phyloP scores from a whole-genome alignment of 2,888 invertebrate species.

The Acleris cristana region DNA sequence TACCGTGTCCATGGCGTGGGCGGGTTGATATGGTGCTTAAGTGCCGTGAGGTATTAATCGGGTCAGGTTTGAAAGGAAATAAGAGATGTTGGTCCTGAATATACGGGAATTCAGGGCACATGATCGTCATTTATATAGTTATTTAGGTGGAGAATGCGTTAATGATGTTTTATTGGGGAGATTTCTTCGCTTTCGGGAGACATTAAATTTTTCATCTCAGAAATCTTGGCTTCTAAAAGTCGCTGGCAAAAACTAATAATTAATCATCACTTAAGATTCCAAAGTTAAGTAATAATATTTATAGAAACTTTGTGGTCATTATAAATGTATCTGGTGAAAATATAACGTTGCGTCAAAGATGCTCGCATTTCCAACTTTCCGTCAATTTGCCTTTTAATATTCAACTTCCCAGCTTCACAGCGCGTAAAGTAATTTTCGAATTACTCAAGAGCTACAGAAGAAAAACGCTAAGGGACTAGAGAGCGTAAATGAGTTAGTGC shows the following conservation, averaged over 20 bases:
- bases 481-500: conserved; percentile 25
- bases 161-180: too few relatives aligned
- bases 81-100: too few relatives aligned
- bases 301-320: not conserved
- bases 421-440: conserved; percentile 22
- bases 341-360: conserved; percentile 3
- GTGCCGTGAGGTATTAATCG: not conserved
- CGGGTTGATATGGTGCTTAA: conserved; percentile 13
- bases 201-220: too few relatives aligned
- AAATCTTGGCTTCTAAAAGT: too few relatives aligned
- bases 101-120: too few relatives aligned
- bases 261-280: too few relatives aligned
- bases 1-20: conserved; percentile 18
- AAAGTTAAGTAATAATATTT: too few relatives aligned
- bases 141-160: too few relatives aligned
- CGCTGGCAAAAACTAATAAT: too few relatives aligned
- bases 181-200: too few relatives aligned
- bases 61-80: too few relatives aligned
- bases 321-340: not conserved
- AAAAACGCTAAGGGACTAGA: conserved; percentile 17
- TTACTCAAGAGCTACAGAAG: conserved; percentile 15
- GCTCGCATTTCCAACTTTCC: not conserved
- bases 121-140: too few relatives aligned
- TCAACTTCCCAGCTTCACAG: conserved; percentile 20
- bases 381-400: conserved; percentile 19